Conservation (phyloP, 2,888 invertebrate genomes). For the Pyrocoelia pectoralis region DNA sequence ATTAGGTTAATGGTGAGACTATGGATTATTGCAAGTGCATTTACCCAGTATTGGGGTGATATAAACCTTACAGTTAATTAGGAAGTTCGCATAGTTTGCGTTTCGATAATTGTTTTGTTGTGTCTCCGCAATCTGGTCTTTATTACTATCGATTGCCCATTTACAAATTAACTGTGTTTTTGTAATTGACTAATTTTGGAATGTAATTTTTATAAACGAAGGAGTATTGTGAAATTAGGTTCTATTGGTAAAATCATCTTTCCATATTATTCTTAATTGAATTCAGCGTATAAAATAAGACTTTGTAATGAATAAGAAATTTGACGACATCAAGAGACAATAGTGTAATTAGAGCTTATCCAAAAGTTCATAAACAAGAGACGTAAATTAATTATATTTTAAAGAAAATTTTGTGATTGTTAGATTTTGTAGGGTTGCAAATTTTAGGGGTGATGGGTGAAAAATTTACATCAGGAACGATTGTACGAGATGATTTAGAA, state of each 20-base stretch:
- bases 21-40: slow-evolving; percentile 35
- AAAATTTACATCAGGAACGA: no score
- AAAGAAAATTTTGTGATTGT: no score
- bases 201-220: no score
- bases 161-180: slow-evolving; percentile 20
- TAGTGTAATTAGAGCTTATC: slow-evolving; percentile 15
- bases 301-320: background rate
- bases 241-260: slow-evolving; percentile 3
- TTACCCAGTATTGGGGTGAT: slow-evolving; percentile 33
- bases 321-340: slow-evolving; percentile 3
- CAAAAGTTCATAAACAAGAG: slow-evolving; percentile 4
- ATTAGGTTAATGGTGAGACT: no score
- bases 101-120: slow-evolving; percentile 24
- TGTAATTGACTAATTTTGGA: background rate
- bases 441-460: no score
- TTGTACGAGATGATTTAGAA: no score
- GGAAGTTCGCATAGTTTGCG: slow-evolving; percentile 41
- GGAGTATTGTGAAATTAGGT: slow-evolving; percentile 21
- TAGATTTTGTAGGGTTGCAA: no score
- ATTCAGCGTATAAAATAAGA: slow-evolving; percentile 4
- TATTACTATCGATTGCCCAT: background rate
- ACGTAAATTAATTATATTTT: background rate
- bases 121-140: background rate
- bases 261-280: slow-evolving; percentile 11
- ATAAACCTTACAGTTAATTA: slow-evolving; percentile 40